Percentiles rank a stretch among this genome's conserved stretches.
These are phyloP conservation scores for Acromyrmex charruanus DNA, from an alignment of 1,140 invertebrate genomes.

Conservation along the genomic window DNA sequence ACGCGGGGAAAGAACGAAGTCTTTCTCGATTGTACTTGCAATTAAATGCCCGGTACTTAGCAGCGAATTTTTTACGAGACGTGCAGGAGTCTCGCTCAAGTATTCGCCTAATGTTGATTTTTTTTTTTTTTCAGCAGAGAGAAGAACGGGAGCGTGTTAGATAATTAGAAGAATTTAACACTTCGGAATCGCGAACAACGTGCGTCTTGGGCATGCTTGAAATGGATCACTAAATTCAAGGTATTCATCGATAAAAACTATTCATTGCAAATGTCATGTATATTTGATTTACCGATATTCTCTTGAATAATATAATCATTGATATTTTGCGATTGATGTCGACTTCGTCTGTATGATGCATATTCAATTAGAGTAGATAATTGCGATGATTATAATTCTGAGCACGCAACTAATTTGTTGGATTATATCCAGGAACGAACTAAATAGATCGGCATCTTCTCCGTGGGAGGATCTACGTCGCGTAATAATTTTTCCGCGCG, in stretches of 20 bases:
- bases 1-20: not conserved
- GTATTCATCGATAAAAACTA: not conserved
- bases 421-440: not conserved
- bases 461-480: not conserved
- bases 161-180: conserved; percentile 4
- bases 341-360: not conserved
- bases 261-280: conserved; percentile 5
- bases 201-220: not conserved
- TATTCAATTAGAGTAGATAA: conserved; percentile 36
- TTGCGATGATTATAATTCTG: conserved; percentile 13
- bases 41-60: conserved; percentile 37
- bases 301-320: conserved; percentile 7
- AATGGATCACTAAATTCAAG: not conserved
- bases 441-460: not conserved
- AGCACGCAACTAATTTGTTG: not conserved
- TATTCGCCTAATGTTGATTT: not conserved
- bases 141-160: not conserved
- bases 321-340: not conserved
- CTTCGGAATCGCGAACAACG: not conserved
- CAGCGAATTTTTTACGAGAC: conserved; percentile 32
- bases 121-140: not conserved
- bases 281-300: not conserved
- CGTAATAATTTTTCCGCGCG: conserved; percentile 40
- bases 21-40: conserved; percentile 49
- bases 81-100: not conserved